Conservation (phyloP, 2,797 vertebrate species). For the Parambassis ranga region DNA sequence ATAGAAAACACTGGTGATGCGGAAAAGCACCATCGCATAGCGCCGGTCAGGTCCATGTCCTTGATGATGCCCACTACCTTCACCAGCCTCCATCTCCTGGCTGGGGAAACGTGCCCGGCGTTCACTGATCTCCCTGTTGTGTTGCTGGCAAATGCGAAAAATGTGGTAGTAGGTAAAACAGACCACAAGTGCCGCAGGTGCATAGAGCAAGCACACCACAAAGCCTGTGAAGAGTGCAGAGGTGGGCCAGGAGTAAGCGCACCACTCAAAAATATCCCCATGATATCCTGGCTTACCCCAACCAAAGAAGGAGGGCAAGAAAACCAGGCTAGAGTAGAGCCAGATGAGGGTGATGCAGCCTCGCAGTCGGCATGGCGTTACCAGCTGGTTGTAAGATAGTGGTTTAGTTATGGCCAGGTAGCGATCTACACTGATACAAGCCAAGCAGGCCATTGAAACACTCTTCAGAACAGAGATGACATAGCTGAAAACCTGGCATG, state of each 20-base stretch:
- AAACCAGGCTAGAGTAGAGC: constrained; percentile 94
- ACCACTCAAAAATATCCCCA: constrained; percentile 99
- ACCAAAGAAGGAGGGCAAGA: constrained; percentile 96
- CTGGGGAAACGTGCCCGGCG: constrained; percentile 94
- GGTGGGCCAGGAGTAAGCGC: constrained; percentile 95
- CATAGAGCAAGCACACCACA: constrained; percentile 96
- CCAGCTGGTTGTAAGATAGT: constrained; percentile 96
- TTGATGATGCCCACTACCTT: constrained; percentile 79
- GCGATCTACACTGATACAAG: constrained; percentile 97
- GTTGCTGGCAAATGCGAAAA: constrained; percentile 98
- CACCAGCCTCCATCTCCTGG: constrained; percentile 90
- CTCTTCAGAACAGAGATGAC: constrained; percentile 98
- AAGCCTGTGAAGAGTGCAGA: constrained; percentile 97
- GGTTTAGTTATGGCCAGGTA: constrained; percentile 98
- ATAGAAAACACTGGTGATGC: constrained; percentile 99
- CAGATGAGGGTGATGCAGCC: constrained; percentile 95
- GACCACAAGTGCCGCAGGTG: constrained; percentile 94
- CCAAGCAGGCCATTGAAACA: constrained; percentile 97
- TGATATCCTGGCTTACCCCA: constrained; percentile 99
- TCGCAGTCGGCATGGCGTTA: constrained; percentile 94
- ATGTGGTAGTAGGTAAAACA: constrained; percentile 99
- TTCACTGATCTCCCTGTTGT: constrained; percentile 97
- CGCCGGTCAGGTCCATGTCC: constrained; percentile 92
- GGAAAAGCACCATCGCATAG: constrained; percentile 97
- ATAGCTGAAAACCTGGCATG: constrained; percentile 96